Evolutionary conservation across 2,797 vertebrate genomes (phyloP).

Genomic region (Oryzias sinensis): DNA sequence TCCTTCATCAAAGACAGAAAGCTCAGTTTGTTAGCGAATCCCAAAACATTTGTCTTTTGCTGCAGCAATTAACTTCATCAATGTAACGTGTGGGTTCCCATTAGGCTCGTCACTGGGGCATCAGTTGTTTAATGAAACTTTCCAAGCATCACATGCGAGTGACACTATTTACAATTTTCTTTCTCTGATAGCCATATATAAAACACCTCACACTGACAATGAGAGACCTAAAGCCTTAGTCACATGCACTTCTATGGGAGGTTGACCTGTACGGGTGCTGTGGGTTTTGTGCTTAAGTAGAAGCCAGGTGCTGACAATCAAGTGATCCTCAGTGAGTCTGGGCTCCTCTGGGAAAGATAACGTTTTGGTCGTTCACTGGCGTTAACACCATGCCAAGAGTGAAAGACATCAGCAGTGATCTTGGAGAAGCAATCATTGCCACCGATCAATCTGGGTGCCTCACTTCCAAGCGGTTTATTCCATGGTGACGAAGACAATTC

Average conservation of each 20-base stretch:
- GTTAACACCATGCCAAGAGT: neutral
- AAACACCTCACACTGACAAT: too few relatives aligned
- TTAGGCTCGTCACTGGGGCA: constrained; percentile 6
- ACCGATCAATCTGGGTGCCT: neutral
- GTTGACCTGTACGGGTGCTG: too few relatives aligned
- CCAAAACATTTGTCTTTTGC: constrained; percentile 3
- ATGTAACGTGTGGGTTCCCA: constrained; percentile 2
- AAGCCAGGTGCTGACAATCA: neutral
- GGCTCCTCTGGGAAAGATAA: neutral
- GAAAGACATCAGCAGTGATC: neutral
- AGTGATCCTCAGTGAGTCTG: neutral
- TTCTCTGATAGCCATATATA: too few relatives aligned
- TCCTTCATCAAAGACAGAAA: too few relatives aligned
- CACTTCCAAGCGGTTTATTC: neutral
- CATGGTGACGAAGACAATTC: neutral
- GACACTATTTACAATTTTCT: too few relatives aligned
- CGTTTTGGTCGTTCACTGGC: neutral
- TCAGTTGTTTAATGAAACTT: constrained; percentile 17
- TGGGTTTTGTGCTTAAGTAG: neutral
- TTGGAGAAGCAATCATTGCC: neutral
- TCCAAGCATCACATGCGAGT: constrained; percentile 2
- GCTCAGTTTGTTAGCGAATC: constrained; percentile 1
- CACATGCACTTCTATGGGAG: too few relatives aligned
- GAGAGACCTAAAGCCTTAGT: too few relatives aligned
- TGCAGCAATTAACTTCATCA: constrained; percentile 7